Base-by-base conservation (phyloP, 2,113 vertebrate species). In the Tautogolabrus adspersus region DNA sequence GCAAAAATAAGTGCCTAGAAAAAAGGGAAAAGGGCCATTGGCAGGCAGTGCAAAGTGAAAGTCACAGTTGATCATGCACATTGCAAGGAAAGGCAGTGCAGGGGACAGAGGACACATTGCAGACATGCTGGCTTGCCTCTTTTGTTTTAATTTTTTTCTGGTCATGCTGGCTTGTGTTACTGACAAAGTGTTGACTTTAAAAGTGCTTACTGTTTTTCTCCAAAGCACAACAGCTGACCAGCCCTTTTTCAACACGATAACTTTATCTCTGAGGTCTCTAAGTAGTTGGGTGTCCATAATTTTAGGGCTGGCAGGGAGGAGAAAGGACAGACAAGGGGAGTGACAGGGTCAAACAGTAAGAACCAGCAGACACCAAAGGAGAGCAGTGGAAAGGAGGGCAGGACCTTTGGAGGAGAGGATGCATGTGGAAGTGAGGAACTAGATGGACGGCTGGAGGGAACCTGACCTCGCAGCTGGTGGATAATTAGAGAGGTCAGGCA, bases 31-130 rank as follows among this genome's bases (percentile, higher is more conserved):
- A n/a, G 3, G 63, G 26, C 11, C 60, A 40, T 47, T 84, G 63
- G 80, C 83, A 73, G 64, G 72, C 2, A 1, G 54, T 66, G 30
- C 46, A 44, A 21, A 54, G 40, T 3, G n/a, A 62, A 66, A 70
- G 82, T 86, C 82, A 83, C 62, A 81, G 65, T 77, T 81, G 72
- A 82, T 84, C 54, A 60, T 73, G 76, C 87, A 85, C 78, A 76
- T 81, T 81, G 79, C 74, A 59, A 63, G 49, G 34, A 79, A 75
- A 58, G 44, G 51, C 63, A 75, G 64, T 63, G 51, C 57, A 55
- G 3, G 71, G 75, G 47, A 81, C 79, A 76, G 42, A 72, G 59
- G 77, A 65, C 66, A 63, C 23, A 1, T 22, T 73, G 75, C 70
- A 84, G 84, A 76, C 72, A 60, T 75, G 59, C 70, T 75, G 63